phyloP scores from a whole-genome alignment of 2,888 invertebrate species.

The Drepanosiphum platanoidis region DNA sequence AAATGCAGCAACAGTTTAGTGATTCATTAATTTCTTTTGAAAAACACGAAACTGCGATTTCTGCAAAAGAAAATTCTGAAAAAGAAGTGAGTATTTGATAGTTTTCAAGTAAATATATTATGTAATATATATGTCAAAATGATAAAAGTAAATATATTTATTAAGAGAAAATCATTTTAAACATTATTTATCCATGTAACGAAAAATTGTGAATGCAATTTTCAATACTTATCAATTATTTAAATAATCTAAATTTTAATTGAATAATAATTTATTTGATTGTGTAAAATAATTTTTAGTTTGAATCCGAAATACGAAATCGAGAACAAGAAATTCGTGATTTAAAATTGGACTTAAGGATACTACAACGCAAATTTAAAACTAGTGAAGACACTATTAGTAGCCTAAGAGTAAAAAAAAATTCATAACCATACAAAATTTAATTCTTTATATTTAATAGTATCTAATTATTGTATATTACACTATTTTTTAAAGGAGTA shows the following conservation, averaged over 20 bases:
- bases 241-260: too few relatives aligned
- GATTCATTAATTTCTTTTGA: conserved; percentile 54
- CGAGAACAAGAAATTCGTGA: conserved; percentile 67
- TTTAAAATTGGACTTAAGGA: conserved; percentile 73
- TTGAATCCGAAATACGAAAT: conserved; percentile 69
- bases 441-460: too few relatives aligned
- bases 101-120: neutral
- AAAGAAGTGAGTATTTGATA: conserved; percentile 34
- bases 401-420: conserved; percentile 34
- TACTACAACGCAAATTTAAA: conserved; percentile 73
- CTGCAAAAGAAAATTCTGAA: conserved; percentile 47
- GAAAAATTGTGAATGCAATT: too few relatives aligned
- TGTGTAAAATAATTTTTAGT: conserved; percentile 13
- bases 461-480: neutral
- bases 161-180: too few relatives aligned
- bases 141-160: neutral
- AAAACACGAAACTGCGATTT: conserved; percentile 51
- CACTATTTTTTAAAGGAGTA: conserved; percentile 34
- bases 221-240: too few relatives aligned
- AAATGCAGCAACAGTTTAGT: conserved; percentile 50
- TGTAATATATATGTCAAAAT: too few relatives aligned
- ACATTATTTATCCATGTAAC: too few relatives aligned
- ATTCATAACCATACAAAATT: too few relatives aligned
- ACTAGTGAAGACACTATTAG: conserved; percentile 69
- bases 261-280: conserved; percentile 13